These are phyloP conservation scores for Leucopsar rothschildi DNA, from an alignment of 2,113 vertebrate species.

Conservation along the genomic window DNA sequence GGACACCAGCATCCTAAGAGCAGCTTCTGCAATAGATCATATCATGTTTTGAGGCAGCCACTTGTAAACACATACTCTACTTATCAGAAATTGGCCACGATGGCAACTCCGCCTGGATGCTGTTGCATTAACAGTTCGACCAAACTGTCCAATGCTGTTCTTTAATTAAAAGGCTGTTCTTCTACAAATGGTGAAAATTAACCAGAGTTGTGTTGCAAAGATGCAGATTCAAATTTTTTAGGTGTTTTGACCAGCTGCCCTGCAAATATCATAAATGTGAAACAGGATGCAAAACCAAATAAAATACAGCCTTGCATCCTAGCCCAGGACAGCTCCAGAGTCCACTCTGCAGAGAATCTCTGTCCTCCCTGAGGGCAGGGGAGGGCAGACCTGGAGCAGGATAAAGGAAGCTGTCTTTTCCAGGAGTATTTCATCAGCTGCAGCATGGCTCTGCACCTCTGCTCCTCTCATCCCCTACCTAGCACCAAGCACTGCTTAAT, in stretches of 20 bases:
- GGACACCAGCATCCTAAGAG: neutral
- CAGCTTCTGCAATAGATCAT: neutral
- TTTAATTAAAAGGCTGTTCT: neutral
- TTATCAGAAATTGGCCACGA: neutral
- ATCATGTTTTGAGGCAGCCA: neutral
- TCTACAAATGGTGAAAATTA: neutral
- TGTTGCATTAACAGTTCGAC: neutral
- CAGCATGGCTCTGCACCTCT: neutral
- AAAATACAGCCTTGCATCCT: neutral
- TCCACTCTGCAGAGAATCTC: neutral
- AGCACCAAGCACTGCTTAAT: neutral
- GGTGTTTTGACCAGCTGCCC: neutral
- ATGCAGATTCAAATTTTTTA: neutral
- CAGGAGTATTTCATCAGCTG: neutral
- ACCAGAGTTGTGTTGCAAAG: neutral
- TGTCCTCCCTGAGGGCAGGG: neutral
- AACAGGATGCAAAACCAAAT: neutral
- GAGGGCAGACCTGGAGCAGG: neutral
- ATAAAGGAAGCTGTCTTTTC: neutral
- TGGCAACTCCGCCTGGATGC: neutral
- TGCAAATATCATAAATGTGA: neutral
- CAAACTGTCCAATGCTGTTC: neutral
- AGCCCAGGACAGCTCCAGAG: neutral
- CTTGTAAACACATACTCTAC: neutral
- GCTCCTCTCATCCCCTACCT: neutral